Conservation (phyloP, 2,113 vertebrate genomes). For the Perca fluviatilis region DNA sequence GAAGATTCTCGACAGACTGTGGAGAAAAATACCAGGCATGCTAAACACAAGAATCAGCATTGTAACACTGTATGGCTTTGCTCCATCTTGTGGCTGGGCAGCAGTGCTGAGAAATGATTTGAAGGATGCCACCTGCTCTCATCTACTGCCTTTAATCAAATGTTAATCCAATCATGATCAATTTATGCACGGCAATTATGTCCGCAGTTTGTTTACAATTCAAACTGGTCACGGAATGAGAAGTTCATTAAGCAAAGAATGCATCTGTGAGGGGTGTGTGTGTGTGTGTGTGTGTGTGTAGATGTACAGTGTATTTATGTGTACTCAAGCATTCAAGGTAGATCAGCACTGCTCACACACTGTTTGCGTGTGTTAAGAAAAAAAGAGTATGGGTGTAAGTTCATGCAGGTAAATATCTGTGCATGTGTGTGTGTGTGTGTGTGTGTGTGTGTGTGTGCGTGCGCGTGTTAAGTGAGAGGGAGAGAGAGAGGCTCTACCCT, state of each 20-base stretch:
- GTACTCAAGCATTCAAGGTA: neutral
- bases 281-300: slow-evolving; percentile 6
- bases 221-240: slow-evolving; percentile 75
- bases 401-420: slow-evolving; percentile 24
- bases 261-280: slow-evolving; percentile 41
- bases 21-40: neutral
- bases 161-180: slow-evolving; percentile 83
- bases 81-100: slow-evolving; percentile 63
- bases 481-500: slow-evolving; percentile 44
- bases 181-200: slow-evolving; percentile 79
- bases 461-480: neutral
- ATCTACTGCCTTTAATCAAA: slow-evolving; percentile 82
- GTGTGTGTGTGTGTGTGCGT: neutral
- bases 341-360: neutral
- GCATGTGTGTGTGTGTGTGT: slow-evolving; percentile 16
- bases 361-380: neutral
- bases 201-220: slow-evolving; percentile 80
- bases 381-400: neutral
- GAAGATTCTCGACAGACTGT: slow-evolving; percentile 7
- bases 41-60: slow-evolving; percentile 14
- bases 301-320: neutral
- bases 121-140: slow-evolving; percentile 80
- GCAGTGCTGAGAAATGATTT: slow-evolving; percentile 51
- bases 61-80: neutral
- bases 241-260: slow-evolving; percentile 77